Base-by-base conservation (phyloP, 1,140 invertebrate genomes). In the Diabrotica undecimpunctata region DNA sequence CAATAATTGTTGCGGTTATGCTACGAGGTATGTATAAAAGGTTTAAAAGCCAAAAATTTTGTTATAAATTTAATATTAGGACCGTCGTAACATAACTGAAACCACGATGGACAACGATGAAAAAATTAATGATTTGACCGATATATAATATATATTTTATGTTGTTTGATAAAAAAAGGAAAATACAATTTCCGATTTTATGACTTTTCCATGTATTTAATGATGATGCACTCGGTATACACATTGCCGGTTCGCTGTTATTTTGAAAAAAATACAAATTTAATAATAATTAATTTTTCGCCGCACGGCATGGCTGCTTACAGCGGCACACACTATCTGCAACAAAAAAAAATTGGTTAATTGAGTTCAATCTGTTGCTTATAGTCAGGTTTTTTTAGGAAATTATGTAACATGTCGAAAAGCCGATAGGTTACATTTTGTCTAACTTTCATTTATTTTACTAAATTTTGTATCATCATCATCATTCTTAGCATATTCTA, bases 161-260 rank as follows among this genome's bases (percentile, higher is more conserved):
- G 62, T 63, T 59, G 51, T 54, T 54, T 54, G 37, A 52, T 64
- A 46, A 61, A 62, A 36, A 13, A 36, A 60, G 12, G 65, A 50
- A 62, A 61, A 62, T 25, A 25, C 59, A 52, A 61, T 25, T 25
- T 52, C 35, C 41, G 54, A 25, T 25, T 55, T 55, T 46, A 51
- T n/a, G 38, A 58, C 13, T 61, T 66, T 62, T 46, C n/a, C 0
- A 5, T 46, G 8, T 66, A 61, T 25, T 38, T 70, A 57, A 56
- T 70, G 64, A 64, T 72, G 64, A 69, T 71, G 72, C 72, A 73
- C 68, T 75, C 71, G 72, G 71, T 75, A 75, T 76, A 75, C 73
- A 74, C 74, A 77, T 75, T 76, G 76, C 72, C 73, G 71, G 71
- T 75, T 76, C 72, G 70, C 72, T 74, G 71, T 75, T 74, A 72